These are phyloP conservation scores for Pluvianellus socialis DNA, from an alignment of 2,113 vertebrate species.

Conservation along the genomic window DNA sequence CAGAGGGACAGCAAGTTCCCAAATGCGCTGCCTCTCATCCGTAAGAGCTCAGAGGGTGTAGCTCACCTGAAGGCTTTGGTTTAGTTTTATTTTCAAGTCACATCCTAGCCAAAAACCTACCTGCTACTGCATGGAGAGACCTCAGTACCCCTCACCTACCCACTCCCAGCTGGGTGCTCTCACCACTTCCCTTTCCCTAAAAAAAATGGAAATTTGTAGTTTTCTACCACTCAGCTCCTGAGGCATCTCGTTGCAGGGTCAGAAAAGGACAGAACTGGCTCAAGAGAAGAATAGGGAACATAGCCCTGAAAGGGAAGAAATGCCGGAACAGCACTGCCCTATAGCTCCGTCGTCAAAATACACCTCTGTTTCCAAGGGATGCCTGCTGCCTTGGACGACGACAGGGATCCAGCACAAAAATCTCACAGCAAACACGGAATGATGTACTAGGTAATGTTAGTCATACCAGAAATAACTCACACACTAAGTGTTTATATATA, in stretches of 20 bases:
- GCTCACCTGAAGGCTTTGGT: background rate
- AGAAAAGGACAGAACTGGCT: background rate
- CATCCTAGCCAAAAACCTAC: background rate
- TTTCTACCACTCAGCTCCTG: background rate
- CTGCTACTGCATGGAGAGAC: accelerated
- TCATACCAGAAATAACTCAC: background rate
- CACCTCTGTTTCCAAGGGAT: background rate
- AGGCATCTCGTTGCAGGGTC: background rate
- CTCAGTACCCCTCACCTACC: background rate
- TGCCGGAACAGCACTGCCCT: background rate
- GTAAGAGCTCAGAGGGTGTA: background rate
- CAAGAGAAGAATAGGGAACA: background rate
- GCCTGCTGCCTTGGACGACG: accelerated
- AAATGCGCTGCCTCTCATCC: background rate
- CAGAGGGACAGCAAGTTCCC: background rate
- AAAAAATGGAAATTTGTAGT: background rate
- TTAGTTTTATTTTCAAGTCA: background rate
- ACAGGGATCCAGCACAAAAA: background rate
- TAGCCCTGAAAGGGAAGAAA: background rate
- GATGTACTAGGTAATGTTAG: background rate
- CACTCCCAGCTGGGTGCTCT: background rate
- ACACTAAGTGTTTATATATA: background rate
- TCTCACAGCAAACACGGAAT: background rate
- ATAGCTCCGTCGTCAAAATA: background rate
- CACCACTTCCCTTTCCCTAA: background rate